Evolutionary conservation across 2,113 vertebrate genomes (phyloP).

Genomic region (Picathartes gymnocephalus): DNA sequence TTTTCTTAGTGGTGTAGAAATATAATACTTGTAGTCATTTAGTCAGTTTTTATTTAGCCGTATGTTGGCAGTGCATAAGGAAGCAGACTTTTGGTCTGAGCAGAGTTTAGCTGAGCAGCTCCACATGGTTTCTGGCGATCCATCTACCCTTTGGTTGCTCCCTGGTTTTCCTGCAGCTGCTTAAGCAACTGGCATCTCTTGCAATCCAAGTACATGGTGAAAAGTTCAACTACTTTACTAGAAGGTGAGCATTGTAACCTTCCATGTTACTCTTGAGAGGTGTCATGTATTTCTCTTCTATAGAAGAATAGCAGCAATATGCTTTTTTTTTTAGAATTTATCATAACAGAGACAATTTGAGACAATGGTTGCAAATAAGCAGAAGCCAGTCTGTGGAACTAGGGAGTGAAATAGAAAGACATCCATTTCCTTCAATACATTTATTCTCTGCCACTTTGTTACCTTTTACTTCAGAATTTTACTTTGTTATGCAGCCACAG

Average conservation of each 20-base stretch:
- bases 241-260: background rate
- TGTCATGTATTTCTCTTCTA: background rate
- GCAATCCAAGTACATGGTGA: background rate
- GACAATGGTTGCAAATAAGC: background rate
- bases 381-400: background rate
- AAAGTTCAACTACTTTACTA: background rate
- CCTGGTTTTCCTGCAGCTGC: background rate
- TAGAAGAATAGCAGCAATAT: background rate
- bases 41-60: background rate
- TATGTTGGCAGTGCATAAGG: background rate
- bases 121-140: background rate
- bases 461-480: background rate
- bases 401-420: background rate
- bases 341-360: background rate
- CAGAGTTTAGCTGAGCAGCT: background rate
- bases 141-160: background rate
- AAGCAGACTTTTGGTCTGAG: background rate
- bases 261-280: background rate
- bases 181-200: background rate
- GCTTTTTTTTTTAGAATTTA: background rate
- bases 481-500: background rate
- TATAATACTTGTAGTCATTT: background rate
- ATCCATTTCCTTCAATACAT: background rate
- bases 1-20: background rate
- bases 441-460: background rate